Evolutionary conservation across 2,888 invertebrate species (phyloP), one percentile per base, ranked within the genome.

Genomic region (Nomada fabriciana): DNA sequence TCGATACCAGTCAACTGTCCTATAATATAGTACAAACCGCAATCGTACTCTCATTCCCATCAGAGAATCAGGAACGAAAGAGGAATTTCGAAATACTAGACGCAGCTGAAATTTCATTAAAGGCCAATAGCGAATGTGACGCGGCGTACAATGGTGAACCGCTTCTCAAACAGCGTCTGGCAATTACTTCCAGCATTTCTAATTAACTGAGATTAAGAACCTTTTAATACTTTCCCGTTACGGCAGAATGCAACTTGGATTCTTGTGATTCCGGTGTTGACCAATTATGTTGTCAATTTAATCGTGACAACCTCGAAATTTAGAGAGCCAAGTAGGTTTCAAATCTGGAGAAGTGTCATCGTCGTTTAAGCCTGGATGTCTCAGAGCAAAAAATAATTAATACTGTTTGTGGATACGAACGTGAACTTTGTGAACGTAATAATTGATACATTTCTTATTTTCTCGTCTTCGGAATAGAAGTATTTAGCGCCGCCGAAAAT

Each of bases 121-220:
- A 67, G 67, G 42, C 43, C 70, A 29, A 77, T 77, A 77, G 60
- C 57, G 77, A 59, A 20, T 67, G 83, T 50, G 73, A 73, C 67
- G 42, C 53, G 65, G 25, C 52, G 64, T 68, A 86, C 84, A 86
- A 82, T 86, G 83, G 77, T 77, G 83, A 86, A 57, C 71, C 77
- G 52, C 64, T 69, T 55, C 55, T 42, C 59, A 47, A 69, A 42
- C 71, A 36, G 70, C 47, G 64, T 57, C 86, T 60, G 63, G 71
- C 70, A 82, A 74, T 82, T 86, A 83, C 61, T 86, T 43, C 52
- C 43, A 53, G 23, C 67, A 52, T 57, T 83, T 50, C 71, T 86
- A 84, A 84, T 84, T 86, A 86, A 72, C 60, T 29, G 63, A 75
- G 74, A 86, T 84, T 83, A 86, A 86, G 68, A 18, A 36, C 53